Evolutionary conservation across 2,113 vertebrate species (phyloP), one percentile per base, ranked within the genome.

Genomic region (Oryzias woworae): DNA sequence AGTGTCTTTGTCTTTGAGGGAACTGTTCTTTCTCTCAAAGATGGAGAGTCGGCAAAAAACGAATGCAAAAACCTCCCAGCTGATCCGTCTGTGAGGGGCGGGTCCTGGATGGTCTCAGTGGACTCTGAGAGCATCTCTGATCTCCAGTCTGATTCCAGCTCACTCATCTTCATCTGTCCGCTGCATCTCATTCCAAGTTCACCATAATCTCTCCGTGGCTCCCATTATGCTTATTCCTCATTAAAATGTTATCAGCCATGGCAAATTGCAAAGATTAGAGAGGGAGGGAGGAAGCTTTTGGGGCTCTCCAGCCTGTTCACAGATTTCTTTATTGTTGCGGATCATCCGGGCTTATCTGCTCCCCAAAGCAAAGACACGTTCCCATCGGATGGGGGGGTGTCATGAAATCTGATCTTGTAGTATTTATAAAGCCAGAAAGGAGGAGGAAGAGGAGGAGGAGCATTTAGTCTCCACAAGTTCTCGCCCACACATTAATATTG

Each of bases 251-350:
- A 90, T 91, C 89, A 88, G 83, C 87, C 74, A 62, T 69, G 50
- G 84, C 84, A 90, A 90, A 91, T 88, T 87, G 89, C 75, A 78
- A 71, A 91, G 90, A 91, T 92, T 89, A 91, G 70, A 72, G 86
- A 10, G 60, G 50, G 73, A 61, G 73, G 81, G 55, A 26, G 71
- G 75, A 58, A 52, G 68, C 44, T 61, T 57, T 53, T 78, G 2
- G 53, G 81, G 85, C 70, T 81, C 77, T 73, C 61, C 77, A 73
- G 78, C 65, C 83, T 85, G 65, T 76, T 88, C 72, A 60, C 73
- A 82, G 67, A 86, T 90, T 80, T 88, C 81, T 87, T 87, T 75
- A 83, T 86, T 86, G 79, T 86, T 83, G 77, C 62, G 71, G 85
- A 85, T 88, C 83, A 89, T 90, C 86, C 80, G 14, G 72, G 77